Evolutionary conservation across 2,888 invertebrate species (phyloP).

Genomic region (Amphiduros pacificus): DNA sequence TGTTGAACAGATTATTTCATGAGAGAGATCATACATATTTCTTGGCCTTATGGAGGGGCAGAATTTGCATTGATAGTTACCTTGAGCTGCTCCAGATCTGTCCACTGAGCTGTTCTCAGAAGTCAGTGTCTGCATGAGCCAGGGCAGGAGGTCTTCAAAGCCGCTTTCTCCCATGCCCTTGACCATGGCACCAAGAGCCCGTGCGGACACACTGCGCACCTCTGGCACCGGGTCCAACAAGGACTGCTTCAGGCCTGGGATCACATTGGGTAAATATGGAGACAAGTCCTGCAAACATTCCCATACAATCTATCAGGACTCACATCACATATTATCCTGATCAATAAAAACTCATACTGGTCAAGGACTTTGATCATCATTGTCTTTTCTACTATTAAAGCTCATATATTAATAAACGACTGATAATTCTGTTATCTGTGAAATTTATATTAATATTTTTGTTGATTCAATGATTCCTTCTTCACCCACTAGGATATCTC

Average conservation of each 20-base stretch:
- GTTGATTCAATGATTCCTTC: too few species aligned
- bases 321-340: too few species aligned
- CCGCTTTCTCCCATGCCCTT: conserved; percentile 94
- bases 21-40: too few species aligned
- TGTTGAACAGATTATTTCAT: too few species aligned
- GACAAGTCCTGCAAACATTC: conserved; percentile 73
- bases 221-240: conserved; percentile 97
- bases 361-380: too few species aligned
- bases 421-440: too few species aligned
- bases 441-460: too few species aligned
- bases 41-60: too few species aligned
- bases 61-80: conserved; percentile 30
- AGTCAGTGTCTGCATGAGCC: conserved; percentile 97
- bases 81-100: conserved; percentile 58
- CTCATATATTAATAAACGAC: too few species aligned
- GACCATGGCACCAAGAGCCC: conserved; percentile 96
- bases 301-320: too few species aligned
- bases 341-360: too few species aligned
- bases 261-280: conserved; percentile 93
- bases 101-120: conserved; percentile 92
- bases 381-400: too few species aligned
- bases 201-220: conserved; percentile 91
- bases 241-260: conserved; percentile 94
- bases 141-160: conserved; percentile 93
- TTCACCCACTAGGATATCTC: background rate